Evolutionary conservation across 2,888 invertebrate species (phyloP), one percentile per base, ranked within the genome.

Genomic region (Nomada fucata): DNA sequence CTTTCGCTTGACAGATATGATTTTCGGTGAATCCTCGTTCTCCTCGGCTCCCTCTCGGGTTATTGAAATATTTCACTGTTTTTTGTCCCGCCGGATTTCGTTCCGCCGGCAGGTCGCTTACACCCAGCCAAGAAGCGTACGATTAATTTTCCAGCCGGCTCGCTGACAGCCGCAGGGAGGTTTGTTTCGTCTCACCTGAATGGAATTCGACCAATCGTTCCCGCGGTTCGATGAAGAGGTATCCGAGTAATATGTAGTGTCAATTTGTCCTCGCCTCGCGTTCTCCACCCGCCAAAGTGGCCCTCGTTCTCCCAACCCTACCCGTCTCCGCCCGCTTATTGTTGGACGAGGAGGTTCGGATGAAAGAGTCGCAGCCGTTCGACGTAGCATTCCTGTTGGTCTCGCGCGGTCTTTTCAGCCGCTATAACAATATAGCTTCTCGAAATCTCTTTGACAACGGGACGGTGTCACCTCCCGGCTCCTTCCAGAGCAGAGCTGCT

Each of bases 341-440:
- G 36, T 36, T 1, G 36, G 57, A 15, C 13, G 26, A 59, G 29
- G 47, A 7, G 36, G 26, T 23, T 15, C 3, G 47, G 53, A 23
- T 60, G 61, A 73, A 72, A 78, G 55, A 57, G 53, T 52, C 47
- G 42, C 60, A 26, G 7, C 26, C 59, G 60, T 53, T 53, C 70
- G 29, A 82, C 57, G 36, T 50, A 44, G 36, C 42, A 52, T 57
- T 75, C 70, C 57, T 23, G 29, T 74, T 44, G 10, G 47, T 29
- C 57, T 53, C 59, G 42, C 60, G 69, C 44, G 65, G 60, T 52
- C 83, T 76, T 85, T 86, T 87, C 64, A 87, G n/a, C 50, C 52
- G 20, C 55, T 47, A 7, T 59, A 53, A 87, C 86, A 85, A 87
- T 84, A 60, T 63, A 52, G 52, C 75, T 69, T 71, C 77, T 87